These are phyloP conservation scores for Myotis davidii DNA, from an alignment of 2,113 vertebrate genomes.

Conservation along the genomic window DNA sequence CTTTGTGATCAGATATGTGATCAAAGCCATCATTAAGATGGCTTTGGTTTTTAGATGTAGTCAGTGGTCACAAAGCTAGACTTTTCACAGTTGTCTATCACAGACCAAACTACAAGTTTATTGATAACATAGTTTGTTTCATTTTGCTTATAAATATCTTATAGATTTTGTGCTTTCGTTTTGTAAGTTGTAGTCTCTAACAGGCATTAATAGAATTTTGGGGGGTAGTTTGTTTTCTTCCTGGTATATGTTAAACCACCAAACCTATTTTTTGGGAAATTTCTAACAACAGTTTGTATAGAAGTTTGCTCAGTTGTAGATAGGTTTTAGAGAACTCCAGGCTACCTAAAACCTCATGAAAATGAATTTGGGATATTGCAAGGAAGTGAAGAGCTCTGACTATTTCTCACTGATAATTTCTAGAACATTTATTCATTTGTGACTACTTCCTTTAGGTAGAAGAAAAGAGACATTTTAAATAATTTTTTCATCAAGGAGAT, in stretches of 20 bases:
- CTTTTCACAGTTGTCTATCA: background rate
- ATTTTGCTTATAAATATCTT: slow-evolving; percentile 37
- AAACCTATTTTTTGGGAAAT: slow-evolving; percentile 43
- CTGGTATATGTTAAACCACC: slow-evolving; percentile 17
- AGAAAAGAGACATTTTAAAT: background rate
- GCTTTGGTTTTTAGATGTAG: slow-evolving; percentile 31
- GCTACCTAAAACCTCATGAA: background rate
- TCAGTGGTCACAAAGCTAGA: slow-evolving; percentile 27
- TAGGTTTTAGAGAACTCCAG: slow-evolving; percentile 30
- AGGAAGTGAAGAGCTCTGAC: slow-evolving; percentile 16
- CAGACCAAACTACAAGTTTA: slow-evolving; percentile 1
- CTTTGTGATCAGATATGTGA: background rate
- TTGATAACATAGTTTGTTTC: slow-evolving; percentile 32
- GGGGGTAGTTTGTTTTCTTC: background rate
- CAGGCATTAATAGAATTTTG: background rate
- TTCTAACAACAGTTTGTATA: background rate
- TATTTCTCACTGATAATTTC: slow-evolving; percentile 5
- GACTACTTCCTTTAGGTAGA: slow-evolving; percentile 17
- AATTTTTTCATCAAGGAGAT: background rate
- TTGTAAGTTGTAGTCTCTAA: slow-evolving; percentile 47
- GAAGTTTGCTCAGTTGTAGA: background rate
- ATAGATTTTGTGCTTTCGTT: slow-evolving; percentile 1
- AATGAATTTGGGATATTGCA: slow-evolving; percentile 50
- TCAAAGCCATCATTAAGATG: background rate
- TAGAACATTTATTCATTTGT: slow-evolving; percentile 53